Evolutionary conservation across 1,140 invertebrate species (phyloP).

Genomic region (Onthophagus taurus): DNA sequence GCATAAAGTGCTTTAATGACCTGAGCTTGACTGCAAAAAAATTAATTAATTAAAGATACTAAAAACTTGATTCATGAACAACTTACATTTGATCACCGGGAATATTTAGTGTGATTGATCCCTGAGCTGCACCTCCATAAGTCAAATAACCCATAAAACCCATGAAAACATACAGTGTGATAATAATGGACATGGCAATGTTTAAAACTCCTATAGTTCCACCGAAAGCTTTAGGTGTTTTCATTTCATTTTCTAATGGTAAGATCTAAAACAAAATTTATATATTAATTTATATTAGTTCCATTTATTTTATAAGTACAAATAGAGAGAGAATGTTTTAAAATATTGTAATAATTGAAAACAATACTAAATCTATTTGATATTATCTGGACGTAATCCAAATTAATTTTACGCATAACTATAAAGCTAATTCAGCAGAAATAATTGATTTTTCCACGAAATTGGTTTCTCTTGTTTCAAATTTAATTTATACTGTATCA

Average conservation of each 20-base stretch:
- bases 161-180: conserved; percentile 59
- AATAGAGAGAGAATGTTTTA: too few relatives aligned
- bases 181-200: conserved; percentile 63
- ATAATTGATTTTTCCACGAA: too few relatives aligned
- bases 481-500: too few relatives aligned
- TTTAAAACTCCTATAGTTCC: conserved; percentile 66
- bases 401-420: too few relatives aligned
- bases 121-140: conserved; percentile 52
- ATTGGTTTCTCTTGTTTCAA: too few relatives aligned
- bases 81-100: conserved; percentile 48
- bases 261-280: conserved; percentile 56
- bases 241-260: conserved; percentile 81
- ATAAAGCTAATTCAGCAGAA: too few relatives aligned
- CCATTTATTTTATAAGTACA: too few relatives aligned
- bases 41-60: too few relatives aligned
- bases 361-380: too few relatives aligned
- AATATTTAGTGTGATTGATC: conserved; percentile 62
- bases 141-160: conserved; percentile 74
- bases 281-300: too few relatives aligned
- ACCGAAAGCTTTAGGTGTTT: conserved; percentile 58
- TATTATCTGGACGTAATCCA: too few relatives aligned
- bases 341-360: too few relatives aligned
- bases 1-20: conserved; percentile 67
- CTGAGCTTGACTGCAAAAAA: conserved; percentile 41
- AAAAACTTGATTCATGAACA: neutral